A percentile compares a stretch with the other conserved stretches of the same genome.
Conservation (phyloP, 1,140 invertebrate species). For the Drosophila watanabei region DNA sequence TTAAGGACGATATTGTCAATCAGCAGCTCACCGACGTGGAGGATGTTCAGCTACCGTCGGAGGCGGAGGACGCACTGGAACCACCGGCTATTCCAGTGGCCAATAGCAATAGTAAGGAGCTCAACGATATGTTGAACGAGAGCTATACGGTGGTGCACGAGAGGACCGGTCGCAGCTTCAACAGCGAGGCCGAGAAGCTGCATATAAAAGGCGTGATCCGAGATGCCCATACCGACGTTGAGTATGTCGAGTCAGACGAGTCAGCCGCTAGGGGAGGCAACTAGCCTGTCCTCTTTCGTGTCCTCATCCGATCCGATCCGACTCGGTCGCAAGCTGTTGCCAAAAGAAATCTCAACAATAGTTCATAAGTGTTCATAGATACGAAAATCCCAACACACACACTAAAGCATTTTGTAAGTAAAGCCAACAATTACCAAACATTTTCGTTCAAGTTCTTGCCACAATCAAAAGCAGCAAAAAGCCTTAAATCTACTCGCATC, state of each 20-base stretch:
- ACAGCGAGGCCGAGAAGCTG: conserved; percentile 85
- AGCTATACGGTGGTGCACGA: conserved; percentile 86
- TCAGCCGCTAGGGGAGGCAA: conserved; percentile 76
- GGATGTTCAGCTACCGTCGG: conserved; percentile 86
- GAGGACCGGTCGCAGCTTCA: conserved; percentile 81
- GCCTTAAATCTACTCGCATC: conserved; percentile 60
- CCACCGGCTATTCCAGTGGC: conserved; percentile 39
- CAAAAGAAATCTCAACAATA: conserved; percentile 58
- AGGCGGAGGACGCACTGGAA: conserved; percentile 85
- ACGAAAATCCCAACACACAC: conserved; percentile 64
- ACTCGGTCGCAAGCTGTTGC: conserved; percentile 34
- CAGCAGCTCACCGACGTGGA: conserved; percentile 86
- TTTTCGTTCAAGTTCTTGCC: conserved; percentile 65
- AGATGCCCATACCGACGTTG: conserved; percentile 86
- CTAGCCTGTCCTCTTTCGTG: conserved; percentile 48
- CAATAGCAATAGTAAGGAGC: conserved; percentile 67
- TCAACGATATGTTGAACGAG: conserved; percentile 85
- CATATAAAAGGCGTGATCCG: conserved; percentile 86
- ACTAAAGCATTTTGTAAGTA: conserved; percentile 81
- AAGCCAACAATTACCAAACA: conserved; percentile 69
- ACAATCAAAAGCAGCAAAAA: conserved; percentile 69
- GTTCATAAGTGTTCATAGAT: conserved; percentile 64
- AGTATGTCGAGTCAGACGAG: conserved; percentile 86
- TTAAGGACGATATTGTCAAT: conserved; percentile 60
- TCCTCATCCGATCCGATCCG: conserved; percentile 16